Conservation (phyloP, 92 coral and sea anemone genomes). For the Bergia puertoricense region DNA sequence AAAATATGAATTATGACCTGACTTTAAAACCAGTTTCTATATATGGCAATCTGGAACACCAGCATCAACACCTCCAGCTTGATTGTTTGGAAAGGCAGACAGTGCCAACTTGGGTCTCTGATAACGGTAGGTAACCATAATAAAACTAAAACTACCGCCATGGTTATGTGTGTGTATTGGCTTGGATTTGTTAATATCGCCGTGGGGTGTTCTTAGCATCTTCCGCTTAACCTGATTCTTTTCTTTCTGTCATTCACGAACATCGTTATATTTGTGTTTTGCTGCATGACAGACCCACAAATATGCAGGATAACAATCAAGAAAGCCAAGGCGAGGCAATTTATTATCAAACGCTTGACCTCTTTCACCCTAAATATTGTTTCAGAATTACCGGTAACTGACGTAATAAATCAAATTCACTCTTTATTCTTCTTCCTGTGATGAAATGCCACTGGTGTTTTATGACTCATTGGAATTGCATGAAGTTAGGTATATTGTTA, state of each 20-base stretch:
- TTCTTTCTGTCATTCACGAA: no score
- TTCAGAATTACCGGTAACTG: background rate
- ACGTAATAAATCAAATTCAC: background rate
- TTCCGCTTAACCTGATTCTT: background rate
- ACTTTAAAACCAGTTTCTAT: no score
- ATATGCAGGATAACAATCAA: background rate
- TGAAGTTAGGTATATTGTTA: no score
- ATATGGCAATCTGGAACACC: background rate
- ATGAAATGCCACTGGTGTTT: background rate
- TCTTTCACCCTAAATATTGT: background rate
- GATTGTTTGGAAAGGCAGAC: background rate
- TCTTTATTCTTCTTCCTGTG: background rate
- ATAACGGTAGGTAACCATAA: background rate
- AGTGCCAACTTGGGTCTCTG: background rate
- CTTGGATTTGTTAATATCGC: background rate
- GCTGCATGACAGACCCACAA: background rate
- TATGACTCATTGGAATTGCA: background rate
- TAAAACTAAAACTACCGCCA: background rate
- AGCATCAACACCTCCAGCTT: background rate
- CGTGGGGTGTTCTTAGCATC: background rate
- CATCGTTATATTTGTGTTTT: background rate
- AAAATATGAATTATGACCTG: no score
- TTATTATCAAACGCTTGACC: background rate
- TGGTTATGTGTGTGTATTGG: background rate
- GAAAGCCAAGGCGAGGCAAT: background rate